Evolutionary conservation across 2,888 invertebrate species (phyloP).

Genomic region (Chelonus formosanus): DNA sequence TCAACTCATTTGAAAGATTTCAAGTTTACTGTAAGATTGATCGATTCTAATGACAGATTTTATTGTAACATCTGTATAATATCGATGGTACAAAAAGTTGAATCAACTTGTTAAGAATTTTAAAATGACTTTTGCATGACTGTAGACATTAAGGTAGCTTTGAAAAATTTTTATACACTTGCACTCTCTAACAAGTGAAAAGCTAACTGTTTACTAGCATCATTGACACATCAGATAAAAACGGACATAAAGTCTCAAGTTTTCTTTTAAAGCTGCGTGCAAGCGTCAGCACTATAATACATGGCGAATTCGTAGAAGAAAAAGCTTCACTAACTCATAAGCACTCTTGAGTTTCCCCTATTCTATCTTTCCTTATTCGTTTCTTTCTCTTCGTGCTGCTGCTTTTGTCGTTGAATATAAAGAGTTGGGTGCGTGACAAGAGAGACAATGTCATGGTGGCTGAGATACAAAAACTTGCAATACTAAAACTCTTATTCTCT

Average conservation of each 20-base stretch:
- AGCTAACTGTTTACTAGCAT: neutral
- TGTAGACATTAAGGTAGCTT: too few relatives aligned
- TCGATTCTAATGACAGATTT: neutral
- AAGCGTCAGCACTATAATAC: slow-evolving; percentile 8
- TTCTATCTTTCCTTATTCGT: neutral
- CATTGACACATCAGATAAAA: slow-evolving; percentile 6
- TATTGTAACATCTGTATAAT: neutral
- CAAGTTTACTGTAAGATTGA: slow-evolving; percentile 5
- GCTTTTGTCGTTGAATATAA: slow-evolving; percentile 23
- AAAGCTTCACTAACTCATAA: slow-evolving; percentile 24
- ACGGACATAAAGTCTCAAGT: slow-evolving; percentile 1
- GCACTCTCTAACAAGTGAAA: too few relatives aligned
- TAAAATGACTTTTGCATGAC: too few relatives aligned
- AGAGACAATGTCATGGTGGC: slow-evolving; percentile 21
- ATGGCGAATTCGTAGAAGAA: slow-evolving; percentile 19
- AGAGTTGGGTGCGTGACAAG: slow-evolving; percentile 18
- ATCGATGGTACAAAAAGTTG: neutral
- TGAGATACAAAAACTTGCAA: slow-evolving; percentile 9
- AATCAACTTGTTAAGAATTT: neutral
- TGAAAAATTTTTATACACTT: too few relatives aligned
- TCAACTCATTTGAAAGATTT: slow-evolving; percentile 2
- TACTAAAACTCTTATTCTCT: neutral
- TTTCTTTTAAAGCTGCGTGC: slow-evolving; percentile 7
- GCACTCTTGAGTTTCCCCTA: slow-evolving; percentile 14
- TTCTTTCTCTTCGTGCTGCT: neutral